These are phyloP conservation scores for Drosophila paranaensis DNA, from an alignment of 2,888 invertebrate genomes.

Conservation along the genomic window DNA sequence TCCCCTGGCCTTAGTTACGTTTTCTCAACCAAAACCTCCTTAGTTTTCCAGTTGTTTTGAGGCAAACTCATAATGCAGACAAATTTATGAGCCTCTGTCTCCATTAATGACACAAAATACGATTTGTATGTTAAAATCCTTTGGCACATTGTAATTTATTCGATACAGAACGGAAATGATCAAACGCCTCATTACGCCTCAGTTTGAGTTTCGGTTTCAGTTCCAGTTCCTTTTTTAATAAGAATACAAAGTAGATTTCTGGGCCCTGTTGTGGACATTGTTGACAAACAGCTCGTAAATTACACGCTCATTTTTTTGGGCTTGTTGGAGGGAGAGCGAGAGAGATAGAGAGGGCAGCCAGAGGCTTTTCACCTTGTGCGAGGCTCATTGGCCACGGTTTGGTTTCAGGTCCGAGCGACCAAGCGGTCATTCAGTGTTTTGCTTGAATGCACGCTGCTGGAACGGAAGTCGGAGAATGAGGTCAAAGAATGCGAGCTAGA, in stretches of 20 bases:
- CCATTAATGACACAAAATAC: constrained; percentile 50
- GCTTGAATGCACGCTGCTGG: constrained; percentile 41
- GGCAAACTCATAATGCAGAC: constrained; percentile 15
- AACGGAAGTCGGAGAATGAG: constrained; percentile 69
- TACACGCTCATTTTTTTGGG: constrained; percentile 68
- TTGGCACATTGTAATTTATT: constrained; percentile 46
- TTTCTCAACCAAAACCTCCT: constrained; percentile 12
- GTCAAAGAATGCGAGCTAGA: constrained; percentile 42
- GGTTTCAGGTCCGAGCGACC: constrained; percentile 8
- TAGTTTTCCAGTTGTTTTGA: background rate
- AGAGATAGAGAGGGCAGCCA: background rate
- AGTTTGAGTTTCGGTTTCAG: constrained; percentile 22
- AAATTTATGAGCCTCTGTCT: constrained; percentile 37
- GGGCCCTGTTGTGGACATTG: constrained; percentile 57
- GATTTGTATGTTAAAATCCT: constrained; percentile 57
- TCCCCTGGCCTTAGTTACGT: background rate
- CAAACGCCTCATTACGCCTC: constrained; percentile 66
- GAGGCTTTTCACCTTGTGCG: constrained; percentile 41
- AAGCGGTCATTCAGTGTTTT: constrained; percentile 18
- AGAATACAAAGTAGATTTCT: constrained; percentile 65
- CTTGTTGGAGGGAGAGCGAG: constrained; percentile 45
- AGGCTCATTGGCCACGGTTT: constrained; percentile 36
- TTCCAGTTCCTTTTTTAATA: constrained; percentile 37
- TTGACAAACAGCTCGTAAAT: constrained; percentile 79
- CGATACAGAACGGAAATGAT: constrained; percentile 59